phyloP scores from a whole-genome alignment of 2,113 vertebrate species.

The Malaclemys terrapin region DNA sequence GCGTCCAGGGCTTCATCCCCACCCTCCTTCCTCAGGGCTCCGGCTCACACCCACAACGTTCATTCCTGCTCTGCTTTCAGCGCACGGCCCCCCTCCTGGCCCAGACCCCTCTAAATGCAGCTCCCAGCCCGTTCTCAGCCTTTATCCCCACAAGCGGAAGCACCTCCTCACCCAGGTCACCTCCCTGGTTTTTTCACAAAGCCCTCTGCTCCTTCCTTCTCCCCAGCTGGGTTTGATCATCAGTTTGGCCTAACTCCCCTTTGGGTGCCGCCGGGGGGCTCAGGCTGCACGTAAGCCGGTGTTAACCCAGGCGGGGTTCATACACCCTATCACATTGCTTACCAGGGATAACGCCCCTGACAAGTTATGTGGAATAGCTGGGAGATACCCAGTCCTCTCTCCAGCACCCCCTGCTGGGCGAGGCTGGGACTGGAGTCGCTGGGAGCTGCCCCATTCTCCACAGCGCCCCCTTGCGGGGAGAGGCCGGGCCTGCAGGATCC shows the following conservation, averaged over 20 bases:
- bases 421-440: neutral
- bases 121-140: neutral
- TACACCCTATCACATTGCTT: neutral
- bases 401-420: neutral
- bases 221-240: neutral
- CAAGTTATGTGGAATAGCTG: neutral
- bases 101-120: too few relatives aligned
- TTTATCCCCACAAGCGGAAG: neutral
- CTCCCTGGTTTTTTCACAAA: neutral
- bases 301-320: neutral
- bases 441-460: neutral
- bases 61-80: too few relatives aligned
- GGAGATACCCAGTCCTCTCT: neutral
- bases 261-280: neutral
- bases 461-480: neutral
- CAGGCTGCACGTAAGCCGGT: neutral
- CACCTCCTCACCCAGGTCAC: too few relatives aligned
- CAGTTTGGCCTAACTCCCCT: neutral
- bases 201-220: neutral
- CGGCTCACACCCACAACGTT: too few relatives aligned
- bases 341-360: neutral
- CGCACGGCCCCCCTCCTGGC: too few relatives aligned
- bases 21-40: neutral
- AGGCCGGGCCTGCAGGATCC: neutral
- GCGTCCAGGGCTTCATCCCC: too few relatives aligned